A percentile compares a stretch with the other conserved stretches of the same genome.
These are phyloP conservation scores for Todiramphus saurophagus DNA, from an alignment of 2,113 vertebrate genomes.

Conservation along the genomic window DNA sequence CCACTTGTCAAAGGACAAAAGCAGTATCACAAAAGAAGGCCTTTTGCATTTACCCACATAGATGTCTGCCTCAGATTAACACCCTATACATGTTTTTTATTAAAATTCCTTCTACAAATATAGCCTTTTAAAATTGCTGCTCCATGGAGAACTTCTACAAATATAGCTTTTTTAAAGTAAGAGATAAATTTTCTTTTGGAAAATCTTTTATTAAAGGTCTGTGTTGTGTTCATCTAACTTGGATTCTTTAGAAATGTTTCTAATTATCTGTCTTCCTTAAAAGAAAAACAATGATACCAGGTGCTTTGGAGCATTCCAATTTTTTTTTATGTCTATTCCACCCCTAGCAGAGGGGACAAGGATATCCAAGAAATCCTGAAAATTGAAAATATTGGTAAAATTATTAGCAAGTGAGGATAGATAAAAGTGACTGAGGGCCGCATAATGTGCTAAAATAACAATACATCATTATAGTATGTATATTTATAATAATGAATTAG, in stretches of 20 bases:
- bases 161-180: not conserved
- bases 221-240: not conserved
- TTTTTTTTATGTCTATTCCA: not conserved
- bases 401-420: not conserved
- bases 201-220: not conserved
- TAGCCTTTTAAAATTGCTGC: too few relatives aligned
- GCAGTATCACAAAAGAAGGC: not conserved
- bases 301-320: not conserved
- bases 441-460: not conserved
- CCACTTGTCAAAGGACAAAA: not conserved
- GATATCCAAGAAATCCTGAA: not conserved
- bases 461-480: not conserved
- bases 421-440: not conserved
- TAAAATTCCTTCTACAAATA: not conserved
- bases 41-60: not conserved
- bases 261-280: not conserved
- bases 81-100: not conserved
- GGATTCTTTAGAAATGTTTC: not conserved
- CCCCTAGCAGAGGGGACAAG: not conserved
- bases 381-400: not conserved
- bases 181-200: not conserved
- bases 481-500: not conserved
- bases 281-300: not conserved
- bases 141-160: too few relatives aligned
- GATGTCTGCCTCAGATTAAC: not conserved